Percentiles rank a stretch among this genome's conserved stretches.
Evolutionary conservation across 2,113 vertebrate genomes (phyloP).

Genomic region (Geothlypis trichas): DNA sequence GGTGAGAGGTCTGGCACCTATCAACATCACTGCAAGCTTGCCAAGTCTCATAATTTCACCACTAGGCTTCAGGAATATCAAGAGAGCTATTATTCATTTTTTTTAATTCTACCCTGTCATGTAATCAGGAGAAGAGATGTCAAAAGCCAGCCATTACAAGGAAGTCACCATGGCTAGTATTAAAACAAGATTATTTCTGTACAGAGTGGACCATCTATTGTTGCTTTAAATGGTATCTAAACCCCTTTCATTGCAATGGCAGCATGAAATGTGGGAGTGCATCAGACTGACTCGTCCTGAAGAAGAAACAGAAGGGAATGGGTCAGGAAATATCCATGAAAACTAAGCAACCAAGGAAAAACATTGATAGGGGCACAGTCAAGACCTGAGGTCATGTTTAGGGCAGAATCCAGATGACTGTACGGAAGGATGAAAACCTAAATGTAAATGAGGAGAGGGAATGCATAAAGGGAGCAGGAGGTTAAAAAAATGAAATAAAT

Average conservation of each 20-base stretch:
- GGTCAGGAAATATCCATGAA: neutral
- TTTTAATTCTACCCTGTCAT: neutral
- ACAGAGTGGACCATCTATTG: neutral
- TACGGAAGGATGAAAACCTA: neutral
- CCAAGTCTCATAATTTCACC: neutral
- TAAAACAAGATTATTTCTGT: neutral
- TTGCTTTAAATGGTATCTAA: neutral
- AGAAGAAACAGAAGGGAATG: neutral
- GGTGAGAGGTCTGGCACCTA: neutral
- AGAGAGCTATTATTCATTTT: neutral
- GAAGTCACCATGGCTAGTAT: neutral
- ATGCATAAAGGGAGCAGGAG: neutral
- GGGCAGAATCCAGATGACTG: neutral
- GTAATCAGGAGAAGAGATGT: neutral
- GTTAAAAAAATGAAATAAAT: neutral
- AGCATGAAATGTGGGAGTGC: accelerated
- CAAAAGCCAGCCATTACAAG: neutral
- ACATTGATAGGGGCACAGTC: neutral
- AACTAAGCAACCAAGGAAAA: neutral
- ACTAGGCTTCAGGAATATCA: neutral
- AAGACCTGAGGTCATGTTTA: neutral
- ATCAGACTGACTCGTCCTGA: neutral
- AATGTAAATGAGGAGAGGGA: neutral
- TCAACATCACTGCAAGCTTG: neutral
- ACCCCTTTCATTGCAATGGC: neutral